Percentiles rank a stretch among this genome's conserved stretches.
phyloP scores from a whole-genome alignment of 2,797 vertebrate species.

The Heliangelus exortis region DNA sequence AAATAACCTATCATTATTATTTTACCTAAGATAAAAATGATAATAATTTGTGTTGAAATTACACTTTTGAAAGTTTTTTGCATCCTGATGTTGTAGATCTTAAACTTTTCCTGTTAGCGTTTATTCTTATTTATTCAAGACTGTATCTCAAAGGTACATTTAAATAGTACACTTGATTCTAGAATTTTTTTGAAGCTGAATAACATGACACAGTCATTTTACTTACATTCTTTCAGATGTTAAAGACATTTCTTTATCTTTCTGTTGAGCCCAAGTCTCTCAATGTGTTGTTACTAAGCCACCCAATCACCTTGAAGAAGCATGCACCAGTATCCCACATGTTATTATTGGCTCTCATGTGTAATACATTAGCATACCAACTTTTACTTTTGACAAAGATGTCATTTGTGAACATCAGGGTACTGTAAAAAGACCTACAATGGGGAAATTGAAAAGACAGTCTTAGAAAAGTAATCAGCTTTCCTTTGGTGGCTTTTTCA shows the following conservation, averaged over 20 bases:
- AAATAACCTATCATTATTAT: not conserved
- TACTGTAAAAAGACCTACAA: not conserved
- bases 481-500: constrained; percentile 45
- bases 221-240: not conserved
- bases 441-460: constrained; percentile 29
- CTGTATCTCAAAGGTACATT: not conserved
- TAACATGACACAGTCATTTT: not conserved
- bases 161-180: not conserved
- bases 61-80: not conserved
- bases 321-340: not conserved
- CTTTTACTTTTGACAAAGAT: constrained; percentile 12
- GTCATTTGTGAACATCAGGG: not conserved
- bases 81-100: not conserved
- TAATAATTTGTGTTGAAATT: not conserved
- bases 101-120: not conserved
- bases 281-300: not conserved
- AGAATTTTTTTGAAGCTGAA: not conserved
- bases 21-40: not conserved
- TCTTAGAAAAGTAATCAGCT: constrained; percentile 48
- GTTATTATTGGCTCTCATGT: not conserved
- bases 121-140: not conserved
- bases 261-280: not conserved
- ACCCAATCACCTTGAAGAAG: constrained; percentile 22
- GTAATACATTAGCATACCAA: not conserved
- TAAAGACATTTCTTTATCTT: not conserved